Evolutionary conservation across 2,888 invertebrate species (phyloP).

Genomic region (Spilarctia lutea): DNA sequence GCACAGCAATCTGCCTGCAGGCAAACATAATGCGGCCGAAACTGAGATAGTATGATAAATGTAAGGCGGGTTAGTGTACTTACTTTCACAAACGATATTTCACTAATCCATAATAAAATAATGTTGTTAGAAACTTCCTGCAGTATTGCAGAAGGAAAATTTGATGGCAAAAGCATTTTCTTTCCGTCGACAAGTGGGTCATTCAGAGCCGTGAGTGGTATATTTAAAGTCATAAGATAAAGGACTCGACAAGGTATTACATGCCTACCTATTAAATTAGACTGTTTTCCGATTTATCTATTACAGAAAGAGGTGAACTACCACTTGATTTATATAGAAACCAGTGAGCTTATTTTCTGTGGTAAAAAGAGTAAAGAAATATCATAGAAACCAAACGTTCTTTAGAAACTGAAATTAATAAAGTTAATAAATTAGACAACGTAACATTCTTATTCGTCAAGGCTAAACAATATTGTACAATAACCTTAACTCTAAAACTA

Average conservation of each 20-base stretch:
- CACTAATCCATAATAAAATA: background rate
- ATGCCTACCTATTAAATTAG: no score
- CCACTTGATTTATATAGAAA: no score
- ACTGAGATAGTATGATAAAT: background rate
- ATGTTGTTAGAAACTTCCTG: background rate
- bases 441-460: background rate
- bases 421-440: background rate
- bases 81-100: background rate
- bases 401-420: no score
- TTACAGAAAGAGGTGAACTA: no score
- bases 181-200: background rate
- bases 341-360: no score
- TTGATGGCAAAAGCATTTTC: background rate
- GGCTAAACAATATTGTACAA: background rate
- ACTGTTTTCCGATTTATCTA: no score
- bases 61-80: background rate
- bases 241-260: no score
- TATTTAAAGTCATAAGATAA: no score
- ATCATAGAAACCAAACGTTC: no score
- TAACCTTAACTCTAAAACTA: background rate
- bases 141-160: background rate
- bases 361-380: no score
- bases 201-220: no score
- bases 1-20: background rate
- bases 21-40: background rate